Base-by-base conservation (phyloP, 2,797 vertebrate genomes). In the Myotis planiceps region DNA sequence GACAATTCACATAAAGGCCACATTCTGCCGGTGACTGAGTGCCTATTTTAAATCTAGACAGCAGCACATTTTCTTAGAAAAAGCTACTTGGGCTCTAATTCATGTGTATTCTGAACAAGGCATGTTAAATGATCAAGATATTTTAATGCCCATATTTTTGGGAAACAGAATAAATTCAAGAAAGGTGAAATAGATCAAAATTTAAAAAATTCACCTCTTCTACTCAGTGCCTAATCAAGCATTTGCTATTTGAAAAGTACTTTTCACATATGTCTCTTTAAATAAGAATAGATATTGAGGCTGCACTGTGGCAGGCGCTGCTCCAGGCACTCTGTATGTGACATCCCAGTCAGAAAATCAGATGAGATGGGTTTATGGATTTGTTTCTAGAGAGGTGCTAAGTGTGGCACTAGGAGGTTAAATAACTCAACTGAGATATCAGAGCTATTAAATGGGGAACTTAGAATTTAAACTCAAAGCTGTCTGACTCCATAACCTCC, bases 131-230 rank as follows among this genome's bases (percentile, higher is more conserved):
- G 90, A 34, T 74, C 66, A 71, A 94, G 15, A 27, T 58, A 83
- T 32, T 76, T 34, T 72, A 45, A 84, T 81, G 81, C 49, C 2
- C n/a, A 10, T 49, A 42, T 15, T 69, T 88, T 49, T 0, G 63
- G 66, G 21, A 71, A 86, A 69, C 3, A 69, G 69, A 68, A 60
- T 74, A 29, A 55, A 85, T 55, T 88, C 63, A 74, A 49, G 16
- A 79, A 95, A 93, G 27, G 23, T 66, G 18, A 72, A 85, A 75
- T 76, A 42, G 83, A 84, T 79, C 14, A 45, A 88, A 94, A 87
- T 69, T 69, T 2, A 32, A 32, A 32, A 32, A 34, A 76, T 10
- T 84, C 71, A 63, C 25, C 23, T 89, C 49, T 65, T 55, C 25
- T 32, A 72, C 25, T 78, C 47, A 74, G 2, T 27, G 18, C 14